Percentiles rank a stretch among this genome's conserved stretches.
Conservation (phyloP, 2,797 vertebrate genomes). For the Glossophaga mutica region DNA sequence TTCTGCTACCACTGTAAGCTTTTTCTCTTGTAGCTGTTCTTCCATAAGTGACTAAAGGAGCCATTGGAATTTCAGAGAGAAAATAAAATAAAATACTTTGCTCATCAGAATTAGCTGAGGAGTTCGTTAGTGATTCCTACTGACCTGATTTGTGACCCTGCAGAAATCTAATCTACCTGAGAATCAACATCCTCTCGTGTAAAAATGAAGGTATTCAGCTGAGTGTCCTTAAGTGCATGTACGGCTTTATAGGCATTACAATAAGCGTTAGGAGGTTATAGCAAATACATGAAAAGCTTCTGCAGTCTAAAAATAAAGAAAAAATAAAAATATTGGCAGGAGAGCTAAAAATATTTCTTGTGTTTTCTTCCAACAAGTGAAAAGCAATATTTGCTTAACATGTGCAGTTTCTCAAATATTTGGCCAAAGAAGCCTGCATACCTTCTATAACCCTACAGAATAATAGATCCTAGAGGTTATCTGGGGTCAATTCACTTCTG, state of each 20-base stretch:
- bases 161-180: background rate
- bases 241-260: background rate
- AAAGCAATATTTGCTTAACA: background rate
- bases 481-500: background rate
- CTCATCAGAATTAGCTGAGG: background rate
- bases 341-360: background rate
- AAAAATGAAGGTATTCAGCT: background rate
- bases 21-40: background rate
- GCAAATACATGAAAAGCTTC: background rate
- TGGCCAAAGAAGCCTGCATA: background rate
- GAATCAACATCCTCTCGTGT: background rate
- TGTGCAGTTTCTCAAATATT: background rate
- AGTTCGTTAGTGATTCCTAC: background rate
- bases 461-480: background rate
- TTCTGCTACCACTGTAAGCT: background rate
- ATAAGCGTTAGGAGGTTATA: background rate
- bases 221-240: background rate
- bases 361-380: background rate
- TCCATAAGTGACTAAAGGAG: background rate
- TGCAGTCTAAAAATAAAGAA: background rate
- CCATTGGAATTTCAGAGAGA: background rate
- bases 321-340: background rate
- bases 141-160: background rate
- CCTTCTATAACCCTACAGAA: background rate
- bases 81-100: background rate